Percentiles rank a stretch among this genome's conserved stretches.
Conservation (phyloP, 2,888 invertebrate species). For the Trachelus troglodyta region DNA sequence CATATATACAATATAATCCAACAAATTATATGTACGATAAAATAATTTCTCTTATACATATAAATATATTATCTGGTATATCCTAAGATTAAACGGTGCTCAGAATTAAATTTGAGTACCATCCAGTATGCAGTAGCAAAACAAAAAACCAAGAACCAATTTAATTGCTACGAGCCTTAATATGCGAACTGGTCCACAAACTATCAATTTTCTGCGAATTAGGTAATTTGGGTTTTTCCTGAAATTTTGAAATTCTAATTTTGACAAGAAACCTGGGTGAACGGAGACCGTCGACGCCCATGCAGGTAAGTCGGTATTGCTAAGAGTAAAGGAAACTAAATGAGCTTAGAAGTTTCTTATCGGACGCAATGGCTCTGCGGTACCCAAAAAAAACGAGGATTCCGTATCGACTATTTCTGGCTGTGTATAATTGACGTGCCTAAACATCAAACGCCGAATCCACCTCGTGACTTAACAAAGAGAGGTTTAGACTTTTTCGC, state of each 20-base stretch:
- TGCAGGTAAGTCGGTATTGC: not conserved
- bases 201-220: not conserved
- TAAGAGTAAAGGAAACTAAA: not conserved
- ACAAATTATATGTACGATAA: too few species aligned
- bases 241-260: not conserved
- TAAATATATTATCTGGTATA: not conserved
- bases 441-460: constrained; percentile 26
- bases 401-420: constrained; percentile 45
- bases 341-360: constrained; percentile 23
- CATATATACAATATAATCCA: too few species aligned
- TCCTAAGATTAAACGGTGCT: not conserved
- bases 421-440: constrained; percentile 34
- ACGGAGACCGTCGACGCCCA: not conserved
- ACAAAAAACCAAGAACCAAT: not conserved
- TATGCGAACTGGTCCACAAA: not conserved
- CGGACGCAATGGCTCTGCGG: constrained; percentile 28
- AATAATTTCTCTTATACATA: not conserved
- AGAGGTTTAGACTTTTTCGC: not conserved
- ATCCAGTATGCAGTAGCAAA: not conserved
- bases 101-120: not conserved
- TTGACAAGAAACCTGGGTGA: not conserved
- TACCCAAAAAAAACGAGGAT: constrained; percentile 45
- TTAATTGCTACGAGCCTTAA: not conserved
- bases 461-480: not conserved
- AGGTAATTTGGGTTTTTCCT: not conserved